Base-by-base conservation (phyloP, 2,888 invertebrate species). In the Osedax frankpressi region DNA sequence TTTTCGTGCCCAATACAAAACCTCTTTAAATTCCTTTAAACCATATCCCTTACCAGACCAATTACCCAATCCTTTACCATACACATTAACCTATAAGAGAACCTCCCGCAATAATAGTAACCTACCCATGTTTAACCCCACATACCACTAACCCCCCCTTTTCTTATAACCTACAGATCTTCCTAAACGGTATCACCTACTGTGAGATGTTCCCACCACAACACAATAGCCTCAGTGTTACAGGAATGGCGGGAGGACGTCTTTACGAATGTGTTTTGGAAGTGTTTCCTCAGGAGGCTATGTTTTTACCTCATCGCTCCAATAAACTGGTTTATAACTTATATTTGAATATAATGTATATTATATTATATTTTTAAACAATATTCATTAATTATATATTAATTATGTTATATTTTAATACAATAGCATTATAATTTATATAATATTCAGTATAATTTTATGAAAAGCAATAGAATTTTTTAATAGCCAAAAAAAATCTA, bases 171-270 rank as follows among this genome's bases (percentile, higher is more conserved):
- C 78, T 75, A 14, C 76, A 83, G 82, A 75, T 84, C 28, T 82
- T 79, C 74, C 77, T 84, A 77, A 84, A 84, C 77, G 82, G 81
- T 25, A 80, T 84, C 30, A 78, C 80, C 26, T 83, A 84, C 78
- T 81, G 82, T 75, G 80, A 79, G 62, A 79, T 81, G 79, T 81
- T 84, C 73, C 82, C 82, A 1, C 77, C 80, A 3, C 75, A 74
- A 59, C 79, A 81, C 77, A 81, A 80, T 75, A 79, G 81, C 71
- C 77, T 84, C 65, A 79, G 78, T 74, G 77, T 83, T n/a, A 79
- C 81, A 28, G 84, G 84, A 2, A 77, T 84, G 76, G 83, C 84
- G 2, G 83, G 83, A 2, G 82, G 82, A 25, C 78, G 81, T 28
- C 73, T 78, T 73, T 84, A 84, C 75, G 81, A 81, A 65, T 77